Evolutionary conservation across 2,113 vertebrate species (phyloP).

Genomic region (Helogale parvula): DNA sequence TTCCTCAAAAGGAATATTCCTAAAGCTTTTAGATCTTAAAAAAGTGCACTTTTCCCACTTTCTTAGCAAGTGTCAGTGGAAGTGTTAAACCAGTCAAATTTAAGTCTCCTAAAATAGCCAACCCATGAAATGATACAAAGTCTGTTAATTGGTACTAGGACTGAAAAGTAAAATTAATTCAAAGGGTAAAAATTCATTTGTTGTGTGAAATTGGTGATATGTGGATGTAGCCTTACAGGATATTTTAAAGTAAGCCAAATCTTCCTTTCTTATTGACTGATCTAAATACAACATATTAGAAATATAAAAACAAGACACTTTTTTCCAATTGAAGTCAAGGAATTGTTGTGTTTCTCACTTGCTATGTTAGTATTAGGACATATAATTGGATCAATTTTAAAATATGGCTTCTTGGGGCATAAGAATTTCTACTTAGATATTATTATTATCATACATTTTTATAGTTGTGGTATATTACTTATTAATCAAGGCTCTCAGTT

Average conservation of each 20-base stretch:
- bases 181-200: conserved; percentile 15
- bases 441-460: neutral
- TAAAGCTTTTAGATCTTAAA: neutral
- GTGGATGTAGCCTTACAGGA: neutral
- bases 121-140: neutral
- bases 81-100: conserved; percentile 65
- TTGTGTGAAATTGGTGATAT: neutral
- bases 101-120: neutral
- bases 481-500: neutral
- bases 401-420: neutral
- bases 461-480: neutral
- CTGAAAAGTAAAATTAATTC: conserved; percentile 59
- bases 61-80: conserved; percentile 5
- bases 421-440: neutral
- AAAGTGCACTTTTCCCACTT: neutral
- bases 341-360: neutral
- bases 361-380: neutral
- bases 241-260: neutral
- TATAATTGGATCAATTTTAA: neutral
- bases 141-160: conserved; percentile 7
- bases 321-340: neutral
- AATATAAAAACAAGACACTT: neutral
- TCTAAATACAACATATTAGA: neutral
- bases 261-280: neutral
- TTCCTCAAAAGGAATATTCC: conserved; percentile 25